Base-by-base conservation (phyloP, 2,113 vertebrate species). In the Nothocercus julius region DNA sequence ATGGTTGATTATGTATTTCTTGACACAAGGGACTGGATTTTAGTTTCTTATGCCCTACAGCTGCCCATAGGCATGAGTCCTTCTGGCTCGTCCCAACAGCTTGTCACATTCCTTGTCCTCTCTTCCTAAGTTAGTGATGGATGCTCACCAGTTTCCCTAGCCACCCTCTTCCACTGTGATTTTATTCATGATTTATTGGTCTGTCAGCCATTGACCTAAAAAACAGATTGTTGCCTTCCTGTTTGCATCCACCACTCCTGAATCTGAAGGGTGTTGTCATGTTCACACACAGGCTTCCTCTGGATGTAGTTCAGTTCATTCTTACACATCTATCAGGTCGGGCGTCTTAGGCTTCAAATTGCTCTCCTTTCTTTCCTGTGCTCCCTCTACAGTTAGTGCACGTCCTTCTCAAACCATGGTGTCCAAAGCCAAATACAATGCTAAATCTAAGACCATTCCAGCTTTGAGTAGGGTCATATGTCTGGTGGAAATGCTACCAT, bases 401-500 rank as follows among this genome's bases (percentile, higher is more conserved):
- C 40, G 13, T 5, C 27, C 13, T 63, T 27, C 42, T 42, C 1
- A 2, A 14, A 9, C 8, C 7, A 3, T 12, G 12, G 19, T 6
- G 24, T 28, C 42, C 9, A 56, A 34, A 34, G 42, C 24, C 30
- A 34, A 58, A 25, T 3, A 3, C 34, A 12, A 61, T 7, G 25
- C 17, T 32, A 3, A 12, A 7, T 11, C 53, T 62, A 32, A 6
- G 58, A 19, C 42, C 1, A 0, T 42, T 58, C 54, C 2, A 2
- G 34, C 38, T 67, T 58, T 24, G 14, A 63, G 47, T 28, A 22
- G 56, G 51, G 63, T 14, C 40, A 1, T 2, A 0, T 11, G 47
- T n/a, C 72, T 44, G 15, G 4, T 13, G 54, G 30, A 67, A 32
- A 2, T 2, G 17, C 6, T 56, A 40, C 28, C 38, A 9, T n/a